Evolutionary conservation across 2,888 invertebrate species (phyloP).

Genomic region (Tridacna gigas): DNA sequence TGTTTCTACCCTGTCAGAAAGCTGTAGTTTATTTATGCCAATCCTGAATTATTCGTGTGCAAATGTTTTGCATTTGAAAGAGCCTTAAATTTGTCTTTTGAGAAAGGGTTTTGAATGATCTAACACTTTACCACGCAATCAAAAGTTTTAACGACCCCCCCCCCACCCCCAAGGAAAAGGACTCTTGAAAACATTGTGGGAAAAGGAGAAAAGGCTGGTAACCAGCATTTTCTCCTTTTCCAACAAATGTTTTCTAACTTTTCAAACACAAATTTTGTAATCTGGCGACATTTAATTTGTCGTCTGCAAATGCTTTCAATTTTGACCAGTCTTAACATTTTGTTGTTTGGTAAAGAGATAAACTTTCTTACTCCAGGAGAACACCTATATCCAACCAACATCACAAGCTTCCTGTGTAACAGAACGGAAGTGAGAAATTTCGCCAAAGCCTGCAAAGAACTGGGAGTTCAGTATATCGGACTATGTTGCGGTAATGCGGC

Average conservation of each 20-base stretch:
- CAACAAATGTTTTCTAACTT: no score
- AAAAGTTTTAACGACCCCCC: neutral
- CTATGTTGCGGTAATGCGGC: conserved; percentile 81
- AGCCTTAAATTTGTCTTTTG: neutral
- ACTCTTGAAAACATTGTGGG: no score
- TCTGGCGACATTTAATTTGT: no score
- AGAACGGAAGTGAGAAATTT: conserved; percentile 73
- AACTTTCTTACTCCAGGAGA: conserved; percentile 20
- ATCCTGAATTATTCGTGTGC: no score
- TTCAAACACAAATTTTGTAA: no score
- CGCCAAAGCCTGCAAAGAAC: conserved; percentile 72
- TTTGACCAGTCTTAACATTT: no score
- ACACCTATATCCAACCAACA: conserved; percentile 69
- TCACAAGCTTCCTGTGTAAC: conserved; percentile 66
- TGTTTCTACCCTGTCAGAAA: no score
- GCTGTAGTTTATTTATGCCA: no score
- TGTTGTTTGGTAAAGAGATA: neutral
- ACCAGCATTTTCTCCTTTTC: no score
- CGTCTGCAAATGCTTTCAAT: no score
- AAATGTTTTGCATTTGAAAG: neutral
- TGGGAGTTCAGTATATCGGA: conserved; percentile 80
- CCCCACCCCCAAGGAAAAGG: no score
- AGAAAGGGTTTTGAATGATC: neutral
- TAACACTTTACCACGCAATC: neutral
- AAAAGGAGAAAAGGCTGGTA: no score